Evolutionary conservation across 1,140 invertebrate genomes (phyloP).

Genomic region (Sitobion miscanthi): DNA sequence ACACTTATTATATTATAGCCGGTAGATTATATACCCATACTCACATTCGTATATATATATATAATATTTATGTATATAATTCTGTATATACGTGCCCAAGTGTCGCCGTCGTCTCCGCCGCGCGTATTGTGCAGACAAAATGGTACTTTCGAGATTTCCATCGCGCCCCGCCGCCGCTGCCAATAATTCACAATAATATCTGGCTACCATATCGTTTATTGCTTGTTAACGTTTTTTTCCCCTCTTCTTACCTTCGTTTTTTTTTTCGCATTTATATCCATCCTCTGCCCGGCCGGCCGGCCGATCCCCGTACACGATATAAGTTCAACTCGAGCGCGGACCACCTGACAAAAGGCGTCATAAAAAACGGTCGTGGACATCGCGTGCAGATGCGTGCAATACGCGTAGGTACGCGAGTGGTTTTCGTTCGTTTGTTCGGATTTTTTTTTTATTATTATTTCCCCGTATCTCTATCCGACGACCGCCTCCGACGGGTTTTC

Average conservation of each 20-base stretch:
- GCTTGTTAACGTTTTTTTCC: conserved; percentile 38
- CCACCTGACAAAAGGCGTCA: conserved; percentile 25
- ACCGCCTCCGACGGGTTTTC: not conserved
- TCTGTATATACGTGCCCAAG: not conserved
- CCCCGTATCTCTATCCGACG: not conserved
- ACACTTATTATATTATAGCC: not conserved
- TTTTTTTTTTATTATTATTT: not conserved
- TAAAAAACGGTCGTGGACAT: conserved; percentile 22
- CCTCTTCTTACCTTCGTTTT: conserved; percentile 4
- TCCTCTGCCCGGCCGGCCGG: not conserved
- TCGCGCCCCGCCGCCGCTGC: not conserved
- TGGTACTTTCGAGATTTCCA: conserved; percentile 41
- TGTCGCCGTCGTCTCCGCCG: not conserved
- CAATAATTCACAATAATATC: conserved; percentile 49
- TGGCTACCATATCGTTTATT: conserved; percentile 51
- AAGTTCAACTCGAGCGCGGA: not conserved
- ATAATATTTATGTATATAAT: not conserved
- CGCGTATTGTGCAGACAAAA: conserved; percentile 18
- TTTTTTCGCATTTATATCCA: not conserved
- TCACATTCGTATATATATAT: not conserved
- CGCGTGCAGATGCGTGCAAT: not conserved
- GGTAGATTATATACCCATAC: conserved; percentile 5
- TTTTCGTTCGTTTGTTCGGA: not conserved
- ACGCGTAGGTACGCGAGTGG: not conserved
- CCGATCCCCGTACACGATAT: not conserved